Conservation (phyloP, 2,113 vertebrate genomes). For the Lycocorax pyrrhopterus region DNA sequence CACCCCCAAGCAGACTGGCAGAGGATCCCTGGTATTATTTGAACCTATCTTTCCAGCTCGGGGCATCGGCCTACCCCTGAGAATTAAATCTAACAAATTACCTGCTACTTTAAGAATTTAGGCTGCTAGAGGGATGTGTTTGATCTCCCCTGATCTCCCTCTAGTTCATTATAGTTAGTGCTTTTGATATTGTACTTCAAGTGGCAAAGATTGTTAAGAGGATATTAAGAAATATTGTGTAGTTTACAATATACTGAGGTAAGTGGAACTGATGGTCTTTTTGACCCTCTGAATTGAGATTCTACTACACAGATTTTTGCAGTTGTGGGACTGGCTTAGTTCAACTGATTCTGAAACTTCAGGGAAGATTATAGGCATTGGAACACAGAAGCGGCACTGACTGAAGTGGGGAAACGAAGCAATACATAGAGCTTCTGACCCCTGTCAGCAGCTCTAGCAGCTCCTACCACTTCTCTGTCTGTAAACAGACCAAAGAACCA, state of each 20-base stretch:
- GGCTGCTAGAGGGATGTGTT: background rate
- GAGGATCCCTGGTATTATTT: background rate
- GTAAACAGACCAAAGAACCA: background rate
- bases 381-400: background rate
- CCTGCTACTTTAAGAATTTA: background rate
- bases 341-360: background rate
- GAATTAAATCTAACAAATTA: conserved; percentile 16
- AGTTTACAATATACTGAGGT: background rate
- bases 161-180: background rate
- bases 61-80: background rate
- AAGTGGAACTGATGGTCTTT: background rate
- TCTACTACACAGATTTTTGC: background rate
- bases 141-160: background rate
- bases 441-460: background rate
- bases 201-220: background rate
- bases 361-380: background rate
- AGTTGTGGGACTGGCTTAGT: background rate
- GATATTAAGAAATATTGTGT: background rate
- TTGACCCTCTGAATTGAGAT: background rate
- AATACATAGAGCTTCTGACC: background rate
- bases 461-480: background rate
- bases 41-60: background rate
- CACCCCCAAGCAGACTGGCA: background rate
- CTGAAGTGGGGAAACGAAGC: background rate
- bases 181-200: background rate